phyloP scores from a whole-genome alignment of 2,113 vertebrate species.

The Microtus ochrogaster region DNA sequence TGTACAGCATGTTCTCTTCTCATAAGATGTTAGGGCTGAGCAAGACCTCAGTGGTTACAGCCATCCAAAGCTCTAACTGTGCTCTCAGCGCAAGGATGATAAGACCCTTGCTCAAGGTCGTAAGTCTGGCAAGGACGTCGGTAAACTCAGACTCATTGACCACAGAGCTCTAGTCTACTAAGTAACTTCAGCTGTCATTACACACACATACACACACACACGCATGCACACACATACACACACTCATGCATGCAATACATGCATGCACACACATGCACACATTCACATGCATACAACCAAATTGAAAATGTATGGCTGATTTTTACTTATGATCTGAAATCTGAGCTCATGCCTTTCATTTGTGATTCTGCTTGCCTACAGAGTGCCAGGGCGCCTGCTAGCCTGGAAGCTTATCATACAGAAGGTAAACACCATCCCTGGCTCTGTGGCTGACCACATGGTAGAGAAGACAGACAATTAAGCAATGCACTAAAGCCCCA shows the following conservation, averaged over 20 bases:
- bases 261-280: neutral
- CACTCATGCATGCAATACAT: no score
- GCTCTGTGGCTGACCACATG: neutral
- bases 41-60: neutral
- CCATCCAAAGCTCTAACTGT: neutral
- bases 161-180: neutral
- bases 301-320: neutral
- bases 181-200: neutral
- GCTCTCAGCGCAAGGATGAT: neutral
- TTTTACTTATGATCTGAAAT: neutral
- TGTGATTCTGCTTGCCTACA: rapidly evolving
- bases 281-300: no score
- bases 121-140: neutral
- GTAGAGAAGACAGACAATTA: neutral
- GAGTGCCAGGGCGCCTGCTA: neutral
- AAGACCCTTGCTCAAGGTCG: neutral
- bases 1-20: neutral
- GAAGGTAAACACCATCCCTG: neutral
- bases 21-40: neutral
- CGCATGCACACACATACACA: neutral
- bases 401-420: neutral
- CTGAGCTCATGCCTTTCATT: neutral
- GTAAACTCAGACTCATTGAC: no score
- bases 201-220: no score
- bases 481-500: neutral